phyloP scores from a whole-genome alignment of 2,888 invertebrate species.

The Eucera pruinosa region DNA sequence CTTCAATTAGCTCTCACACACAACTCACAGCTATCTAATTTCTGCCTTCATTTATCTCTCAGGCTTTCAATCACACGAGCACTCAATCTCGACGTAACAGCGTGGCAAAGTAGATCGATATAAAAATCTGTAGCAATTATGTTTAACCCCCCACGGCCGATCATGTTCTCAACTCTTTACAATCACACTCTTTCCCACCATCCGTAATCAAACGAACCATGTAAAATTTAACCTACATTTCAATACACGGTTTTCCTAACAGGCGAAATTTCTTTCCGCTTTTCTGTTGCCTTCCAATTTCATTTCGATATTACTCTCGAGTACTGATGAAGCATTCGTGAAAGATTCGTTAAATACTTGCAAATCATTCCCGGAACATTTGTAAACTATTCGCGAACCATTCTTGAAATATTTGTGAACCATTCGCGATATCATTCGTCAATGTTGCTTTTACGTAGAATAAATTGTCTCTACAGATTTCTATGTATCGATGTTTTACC shows the following conservation, averaged over 20 bases:
- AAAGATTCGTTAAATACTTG: too few species aligned
- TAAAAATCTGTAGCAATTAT: slow-evolving; percentile 16
- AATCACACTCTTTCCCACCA: slow-evolving; percentile 16
- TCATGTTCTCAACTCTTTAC: not conserved
- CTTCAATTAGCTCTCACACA: slow-evolving; percentile 16
- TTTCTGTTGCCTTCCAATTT: not conserved
- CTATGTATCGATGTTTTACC: too few species aligned
- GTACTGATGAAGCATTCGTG: too few species aligned
- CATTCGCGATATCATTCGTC: too few species aligned
- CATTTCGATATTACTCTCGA: not conserved
- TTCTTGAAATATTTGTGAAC: too few species aligned
- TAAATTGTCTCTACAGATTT: too few species aligned
- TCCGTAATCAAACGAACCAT: not conserved
- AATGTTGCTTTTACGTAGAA: too few species aligned
- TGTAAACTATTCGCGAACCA: too few species aligned
- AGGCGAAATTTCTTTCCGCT: not conserved
- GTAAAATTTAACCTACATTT: not conserved
- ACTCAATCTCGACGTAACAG: slow-evolving; percentile 20
- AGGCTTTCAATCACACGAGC: slow-evolving; percentile 22
- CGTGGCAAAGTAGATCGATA: slow-evolving; percentile 16
- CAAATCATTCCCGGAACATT: too few species aligned
- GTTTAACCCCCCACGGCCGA: slow-evolving; percentile 3
- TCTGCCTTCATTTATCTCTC: slow-evolving; percentile 27
- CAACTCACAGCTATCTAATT: slow-evolving; percentile 14
- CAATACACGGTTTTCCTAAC: not conserved